Evolutionary conservation across 2,113 vertebrate species (phyloP), one percentile per base, ranked within the genome.

Genomic region (Machaerirhynchus nigripectus): DNA sequence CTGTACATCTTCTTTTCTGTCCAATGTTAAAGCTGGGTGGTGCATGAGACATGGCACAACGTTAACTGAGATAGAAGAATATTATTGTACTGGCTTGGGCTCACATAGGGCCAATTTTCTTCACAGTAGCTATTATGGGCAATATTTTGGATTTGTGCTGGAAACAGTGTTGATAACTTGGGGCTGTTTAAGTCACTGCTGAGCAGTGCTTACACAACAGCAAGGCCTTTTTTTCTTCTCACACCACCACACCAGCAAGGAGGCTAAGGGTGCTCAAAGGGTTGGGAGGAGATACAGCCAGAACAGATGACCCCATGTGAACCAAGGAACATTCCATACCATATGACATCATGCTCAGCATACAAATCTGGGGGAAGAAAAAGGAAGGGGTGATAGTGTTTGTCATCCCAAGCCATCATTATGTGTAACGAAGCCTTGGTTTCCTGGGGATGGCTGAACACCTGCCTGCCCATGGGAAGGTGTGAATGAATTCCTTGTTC

Each of bases 221-320:
- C 47, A 37, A 52, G 15, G 10, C 2, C 18, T 47, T 40, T 82
- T n/a, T 27, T n/a, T 31, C 26, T 60, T 13, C 26, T 61, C 40
- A 13, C 1, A 2, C 12, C 3, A 11, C 8, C 13, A 28, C 12
- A 33, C 15, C 33, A 52, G 33, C 0, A 0, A 50, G 24, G 11
- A 68, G 13, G 9, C 11, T 40, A 30, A 59, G 30, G 53, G 16
- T 53, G 7, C 24, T 40, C 28, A 68, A 18, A n/a, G n/a, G 17
- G 11, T 1, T 82, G 39, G 26, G 13, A 60, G 16, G 28, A 5
- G 6, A 20, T 23, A 46, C 16, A 30, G 11, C 13, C 46, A 47
- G 16, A 74, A 18, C 20, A 68, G 20, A 30, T 47, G 33, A 68
- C 9, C 20, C 37, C 39, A 30, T 13, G 28, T 53, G 53, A 89